These are phyloP conservation scores for Ericerus pela DNA, from an alignment of 1,140 invertebrate genomes.

Conservation along the genomic window DNA sequence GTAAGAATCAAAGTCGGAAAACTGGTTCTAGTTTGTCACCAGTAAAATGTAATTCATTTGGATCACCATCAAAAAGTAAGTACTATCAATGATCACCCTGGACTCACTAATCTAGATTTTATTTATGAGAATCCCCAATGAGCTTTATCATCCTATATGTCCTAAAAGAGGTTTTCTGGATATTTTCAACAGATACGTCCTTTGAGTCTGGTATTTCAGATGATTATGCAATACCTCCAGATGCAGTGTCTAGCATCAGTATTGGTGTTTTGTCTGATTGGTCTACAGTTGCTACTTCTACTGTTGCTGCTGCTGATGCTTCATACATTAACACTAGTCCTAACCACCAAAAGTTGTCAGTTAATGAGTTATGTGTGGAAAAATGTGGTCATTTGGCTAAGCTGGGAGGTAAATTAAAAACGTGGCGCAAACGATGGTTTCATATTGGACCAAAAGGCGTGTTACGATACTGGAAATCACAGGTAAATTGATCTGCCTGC, in stretches of 20 bases:
- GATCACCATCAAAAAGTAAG: conserved; percentile 65
- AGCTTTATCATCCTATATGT: no score
- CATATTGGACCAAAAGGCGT: conserved; percentile 73
- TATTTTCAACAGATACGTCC: conserved; percentile 84
- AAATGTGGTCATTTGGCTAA: conserved; percentile 87
- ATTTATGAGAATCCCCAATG: no score
- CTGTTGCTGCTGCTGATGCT: no score
- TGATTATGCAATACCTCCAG: conserved; percentile 89
- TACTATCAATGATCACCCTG: no score
- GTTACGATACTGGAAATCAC: conserved; percentile 82
- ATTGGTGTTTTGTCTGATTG: conserved; percentile 41
- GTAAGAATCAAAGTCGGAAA: conserved; percentile 67
- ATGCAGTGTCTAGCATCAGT: conserved; percentile 63
- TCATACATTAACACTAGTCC: conserved; percentile 15
- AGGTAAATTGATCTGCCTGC: no score
- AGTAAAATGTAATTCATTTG: conserved; percentile 67
- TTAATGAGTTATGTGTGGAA: conserved; percentile 38
- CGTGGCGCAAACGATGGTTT: conserved; percentile 88
- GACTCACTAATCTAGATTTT: no score
- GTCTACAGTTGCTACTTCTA: conserved; percentile 21
- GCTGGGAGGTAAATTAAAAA: conserved; percentile 86
- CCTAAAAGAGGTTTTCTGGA: no score
- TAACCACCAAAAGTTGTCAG: conserved; percentile 14
- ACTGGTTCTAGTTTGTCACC: conserved; percentile 68
- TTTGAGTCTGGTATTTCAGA: conserved; percentile 85